These are phyloP conservation scores for Pasiphila rectangulata DNA, from an alignment of 2,888 invertebrate species.

Conservation along the genomic window DNA sequence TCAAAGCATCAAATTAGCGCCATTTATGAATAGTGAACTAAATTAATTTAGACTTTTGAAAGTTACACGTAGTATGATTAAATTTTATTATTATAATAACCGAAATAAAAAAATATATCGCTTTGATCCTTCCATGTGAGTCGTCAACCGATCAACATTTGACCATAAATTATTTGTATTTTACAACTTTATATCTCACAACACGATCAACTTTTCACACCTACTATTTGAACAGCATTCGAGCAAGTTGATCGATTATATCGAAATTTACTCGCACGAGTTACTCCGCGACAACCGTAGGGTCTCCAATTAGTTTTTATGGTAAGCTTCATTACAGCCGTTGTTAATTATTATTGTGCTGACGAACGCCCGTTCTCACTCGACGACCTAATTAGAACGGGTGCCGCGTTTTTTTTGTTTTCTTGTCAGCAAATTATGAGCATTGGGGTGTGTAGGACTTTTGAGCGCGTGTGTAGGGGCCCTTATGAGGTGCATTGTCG, in stretches of 20 bases:
- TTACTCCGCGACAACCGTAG: slow-evolving; percentile 55
- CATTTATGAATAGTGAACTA: too few species aligned
- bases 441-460: slow-evolving; percentile 61
- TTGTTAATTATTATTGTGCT: slow-evolving; percentile 80
- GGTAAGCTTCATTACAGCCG: slow-evolving; percentile 76
- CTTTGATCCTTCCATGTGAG: too few species aligned
- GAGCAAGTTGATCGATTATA: slow-evolving; percentile 48
- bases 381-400: slow-evolving; percentile 77
- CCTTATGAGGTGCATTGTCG: slow-evolving; percentile 28
- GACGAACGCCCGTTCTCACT: slow-evolving; percentile 76
- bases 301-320: slow-evolving; percentile 79
- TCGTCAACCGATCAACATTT: neutral
- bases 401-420: slow-evolving; percentile 65
- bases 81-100: too few species aligned
- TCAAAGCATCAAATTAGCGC: too few species aligned
- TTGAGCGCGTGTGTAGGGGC: slow-evolving; percentile 48
- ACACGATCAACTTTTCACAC: slow-evolving; percentile 13
- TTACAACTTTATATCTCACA: neutral
- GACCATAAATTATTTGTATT: too few species aligned
- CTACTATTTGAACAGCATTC: slow-evolving; percentile 27
- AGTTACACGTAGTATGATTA: too few species aligned
- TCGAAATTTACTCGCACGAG: slow-evolving; percentile 48
- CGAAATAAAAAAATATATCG: too few species aligned
- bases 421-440: slow-evolving; percentile 69
- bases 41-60: too few species aligned